These are phyloP conservation scores for Cheilosia impressa DNA, from an alignment of 2,888 invertebrate species.

Conservation along the genomic window DNA sequence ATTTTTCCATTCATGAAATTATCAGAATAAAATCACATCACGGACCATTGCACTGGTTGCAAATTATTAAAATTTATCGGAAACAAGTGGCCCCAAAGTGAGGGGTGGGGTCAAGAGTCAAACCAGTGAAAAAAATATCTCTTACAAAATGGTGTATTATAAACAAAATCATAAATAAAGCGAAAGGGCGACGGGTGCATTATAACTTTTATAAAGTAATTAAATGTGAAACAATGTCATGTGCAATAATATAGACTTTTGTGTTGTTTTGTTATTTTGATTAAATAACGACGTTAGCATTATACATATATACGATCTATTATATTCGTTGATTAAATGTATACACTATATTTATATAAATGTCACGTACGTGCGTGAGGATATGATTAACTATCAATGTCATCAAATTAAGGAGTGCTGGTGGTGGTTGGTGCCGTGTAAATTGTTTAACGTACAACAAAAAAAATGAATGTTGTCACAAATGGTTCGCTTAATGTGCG, in stretches of 20 bases:
- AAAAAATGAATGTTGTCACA: constrained; percentile 19
- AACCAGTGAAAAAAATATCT: background rate
- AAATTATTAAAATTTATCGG: constrained; percentile 41
- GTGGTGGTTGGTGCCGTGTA: background rate
- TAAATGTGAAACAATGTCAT: constrained; percentile 67
- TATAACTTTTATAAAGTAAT: constrained; percentile 75
- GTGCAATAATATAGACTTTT: constrained; percentile 63
- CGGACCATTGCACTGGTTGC: constrained; percentile 51
- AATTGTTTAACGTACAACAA: background rate
- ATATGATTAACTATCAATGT: constrained; percentile 26
- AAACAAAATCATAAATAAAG: background rate
- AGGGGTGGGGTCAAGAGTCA: constrained; percentile 23
- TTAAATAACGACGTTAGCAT: constrained; percentile 61
- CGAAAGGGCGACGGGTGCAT: constrained; percentile 5
- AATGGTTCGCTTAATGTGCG: background rate
- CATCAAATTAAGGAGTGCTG: constrained; percentile 7
- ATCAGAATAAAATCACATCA: constrained; percentile 38
- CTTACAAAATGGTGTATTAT: background rate
- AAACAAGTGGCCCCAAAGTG: background rate
- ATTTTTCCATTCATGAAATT: constrained; percentile 22
- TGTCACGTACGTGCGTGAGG: background rate
- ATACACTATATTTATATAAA: constrained; percentile 14
- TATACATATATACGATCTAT: constrained; percentile 39
- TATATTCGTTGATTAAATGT: constrained; percentile 54
- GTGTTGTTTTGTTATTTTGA: constrained; percentile 32